phyloP scores from a whole-genome alignment of 2,888 invertebrate species.

The Ormia ochracea region DNA sequence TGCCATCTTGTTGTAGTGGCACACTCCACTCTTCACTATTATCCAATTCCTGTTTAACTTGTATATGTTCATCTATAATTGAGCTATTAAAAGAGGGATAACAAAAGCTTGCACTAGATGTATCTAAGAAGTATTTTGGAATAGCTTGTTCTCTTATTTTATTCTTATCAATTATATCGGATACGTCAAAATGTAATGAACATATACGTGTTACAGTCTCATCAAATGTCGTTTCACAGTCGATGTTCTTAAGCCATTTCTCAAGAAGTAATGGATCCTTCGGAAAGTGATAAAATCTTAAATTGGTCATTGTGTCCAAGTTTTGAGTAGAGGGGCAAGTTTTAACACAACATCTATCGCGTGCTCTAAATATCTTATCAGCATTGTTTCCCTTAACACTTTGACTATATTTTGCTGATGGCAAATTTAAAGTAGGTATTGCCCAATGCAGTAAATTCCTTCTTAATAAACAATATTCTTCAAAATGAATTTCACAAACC shows the following conservation, averaged over 20 bases:
- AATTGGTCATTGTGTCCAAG: neutral
- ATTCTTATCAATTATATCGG: slow-evolving; percentile 22
- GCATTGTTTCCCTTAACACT: slow-evolving; percentile 28
- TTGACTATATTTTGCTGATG: slow-evolving; percentile 44
- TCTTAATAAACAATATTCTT: slow-evolving; percentile 65
- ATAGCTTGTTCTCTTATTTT: slow-evolving; percentile 46
- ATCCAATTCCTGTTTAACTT: slow-evolving; percentile 48
- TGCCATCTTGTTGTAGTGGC: neutral
- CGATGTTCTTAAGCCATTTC: slow-evolving; percentile 58
- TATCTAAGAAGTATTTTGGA: slow-evolving; percentile 49
- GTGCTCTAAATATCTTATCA: neutral
- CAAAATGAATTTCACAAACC: slow-evolving; percentile 69
- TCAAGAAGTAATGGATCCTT: slow-evolving; percentile 34
- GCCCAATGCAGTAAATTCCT: slow-evolving; percentile 66
- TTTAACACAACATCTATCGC: slow-evolving; percentile 28
- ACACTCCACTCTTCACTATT: slow-evolving; percentile 27
- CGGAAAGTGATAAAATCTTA: slow-evolving; percentile 60
- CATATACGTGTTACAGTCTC: slow-evolving; percentile 48
- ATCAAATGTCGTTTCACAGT: slow-evolving; percentile 20
- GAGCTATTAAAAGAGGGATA: neutral
- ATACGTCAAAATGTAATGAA: slow-evolving; percentile 48
- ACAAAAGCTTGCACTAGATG: neutral
- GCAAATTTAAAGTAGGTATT: slow-evolving; percentile 68
- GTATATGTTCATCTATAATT: slow-evolving; percentile 34
- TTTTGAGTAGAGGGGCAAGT: slow-evolving; percentile 8